Base-by-base conservation (phyloP, 2,113 vertebrate genomes). In the Kobus ellipsiprymnus region DNA sequence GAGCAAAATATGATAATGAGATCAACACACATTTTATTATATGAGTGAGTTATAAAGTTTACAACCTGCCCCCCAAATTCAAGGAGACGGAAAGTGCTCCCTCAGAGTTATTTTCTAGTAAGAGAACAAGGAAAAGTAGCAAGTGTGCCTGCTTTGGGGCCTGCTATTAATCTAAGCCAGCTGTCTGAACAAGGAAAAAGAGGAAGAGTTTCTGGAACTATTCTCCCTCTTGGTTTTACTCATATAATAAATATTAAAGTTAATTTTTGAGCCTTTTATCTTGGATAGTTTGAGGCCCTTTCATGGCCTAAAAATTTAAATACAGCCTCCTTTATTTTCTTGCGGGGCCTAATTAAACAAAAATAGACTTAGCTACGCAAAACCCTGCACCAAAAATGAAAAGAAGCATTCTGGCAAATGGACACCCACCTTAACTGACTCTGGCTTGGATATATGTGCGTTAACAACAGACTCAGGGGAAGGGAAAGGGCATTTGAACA, bases 271-370 rank as follows among this genome's bases (percentile, higher is more conserved):
- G 81, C 48, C 95, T 98, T 97, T 97, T 86, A 95, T 97, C 94
- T 87, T 74, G 25, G 48, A 59, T 62, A 86, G 78, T 88, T 96
- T 95, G 71, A 89, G 82, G 86, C 60, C 89, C 44, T 95, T 97
- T 91, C 97, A 97, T 81, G 89, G 78, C 83, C 91, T 87, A 78
- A 97, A 98, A 97, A 87, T 91, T 98, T 98, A 98, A 97, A 97
- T 95, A 97, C 93, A 96, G 60, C 86, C 92, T 95, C 93, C 82
- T 87, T 95, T 91, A 97, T 95, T 96, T 94, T 94, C 91, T 96
- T 97, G 80, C 52, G 91, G 95, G 90, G 86, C 62, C 94, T 94
- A 98, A 97, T 98, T 96, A 97, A 96, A 95, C 88, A 97, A 97
- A 97, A 97, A 95, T 84, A 95, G 81, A 96, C 82, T 52, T 71